These are phyloP conservation scores for Ormyrus nitidulus DNA, from an alignment of 2,888 invertebrate genomes.

Conservation along the genomic window DNA sequence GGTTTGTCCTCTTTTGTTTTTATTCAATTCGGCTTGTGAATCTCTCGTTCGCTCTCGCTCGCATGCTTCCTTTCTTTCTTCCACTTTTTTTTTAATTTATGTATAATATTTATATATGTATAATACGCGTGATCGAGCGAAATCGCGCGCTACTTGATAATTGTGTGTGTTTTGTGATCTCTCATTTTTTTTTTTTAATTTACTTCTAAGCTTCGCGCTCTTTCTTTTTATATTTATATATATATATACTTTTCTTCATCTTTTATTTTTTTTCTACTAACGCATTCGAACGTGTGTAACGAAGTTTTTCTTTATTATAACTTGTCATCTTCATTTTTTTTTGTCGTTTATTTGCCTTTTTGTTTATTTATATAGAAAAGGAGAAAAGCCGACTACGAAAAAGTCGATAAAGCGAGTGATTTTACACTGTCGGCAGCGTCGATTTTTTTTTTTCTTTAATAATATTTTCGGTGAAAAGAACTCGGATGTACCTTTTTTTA, in stretches of 20 bases:
- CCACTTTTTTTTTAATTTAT: conserved; percentile 25
- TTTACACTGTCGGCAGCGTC: conserved; percentile 53
- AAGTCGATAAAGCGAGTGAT: conserved; percentile 53
- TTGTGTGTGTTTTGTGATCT: conserved; percentile 15
- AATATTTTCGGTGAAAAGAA: conserved; percentile 46
- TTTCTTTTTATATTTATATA: conserved; percentile 17
- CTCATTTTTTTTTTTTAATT: conserved; percentile 14
- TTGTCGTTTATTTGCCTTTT: conserved; percentile 31
- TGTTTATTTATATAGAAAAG: conserved; percentile 49
- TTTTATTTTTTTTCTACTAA: conserved; percentile 36
- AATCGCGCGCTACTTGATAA: conserved; percentile 47
- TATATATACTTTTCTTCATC: conserved; percentile 32
- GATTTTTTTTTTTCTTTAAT: conserved; percentile 33
- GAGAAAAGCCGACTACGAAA: conserved; percentile 53
- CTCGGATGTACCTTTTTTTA: conserved; percentile 39
- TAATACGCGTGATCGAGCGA: conserved; percentile 46
- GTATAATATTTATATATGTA: conserved; percentile 49
- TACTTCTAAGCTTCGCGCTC: conserved; percentile 40
- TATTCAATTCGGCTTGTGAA: conserved; percentile 36
- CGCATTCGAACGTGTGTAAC: conserved; percentile 36
- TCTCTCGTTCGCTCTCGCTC: conserved; percentile 13
- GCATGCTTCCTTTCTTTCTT: not conserved
- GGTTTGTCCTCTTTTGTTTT: conserved; percentile 4
- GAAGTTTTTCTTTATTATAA: conserved; percentile 46
- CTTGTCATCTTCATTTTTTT: conserved; percentile 22